phyloP scores from a whole-genome alignment of 35 echinoderm and acorn worm genomes.

The Lytechinus pictus region DNA sequence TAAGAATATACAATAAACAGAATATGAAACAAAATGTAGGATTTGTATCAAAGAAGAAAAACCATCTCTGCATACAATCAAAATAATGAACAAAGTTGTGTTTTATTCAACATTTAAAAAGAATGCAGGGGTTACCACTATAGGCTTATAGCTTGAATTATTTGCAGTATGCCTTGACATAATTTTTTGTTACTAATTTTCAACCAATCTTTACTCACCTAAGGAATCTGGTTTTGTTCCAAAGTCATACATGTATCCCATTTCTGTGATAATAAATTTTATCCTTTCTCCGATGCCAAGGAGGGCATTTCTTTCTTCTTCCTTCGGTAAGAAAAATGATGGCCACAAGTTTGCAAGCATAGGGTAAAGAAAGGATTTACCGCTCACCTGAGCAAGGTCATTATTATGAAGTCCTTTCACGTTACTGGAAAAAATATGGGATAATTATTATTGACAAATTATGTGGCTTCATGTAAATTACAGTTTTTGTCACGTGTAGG shows the following conservation, averaged over 20 bases:
- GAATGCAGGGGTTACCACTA: too few species aligned
- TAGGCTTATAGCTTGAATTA: too few species aligned
- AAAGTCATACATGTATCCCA: conserved; percentile 76
- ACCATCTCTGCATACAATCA: too few species aligned
- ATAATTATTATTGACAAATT: neutral
- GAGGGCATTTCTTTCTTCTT: conserved; percentile 37
- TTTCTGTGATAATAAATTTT: conserved; percentile 46
- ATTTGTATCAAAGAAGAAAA: too few species aligned
- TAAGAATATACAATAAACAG: too few species aligned
- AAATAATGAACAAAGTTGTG: too few species aligned
- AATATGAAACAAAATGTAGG: too few species aligned
- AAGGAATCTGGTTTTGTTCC: conserved; percentile 91
- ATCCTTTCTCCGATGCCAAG: conserved; percentile 53
- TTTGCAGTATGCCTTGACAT: too few species aligned
- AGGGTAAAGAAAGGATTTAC: neutral
- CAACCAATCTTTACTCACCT: conserved; percentile 49
- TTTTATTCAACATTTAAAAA: too few species aligned
- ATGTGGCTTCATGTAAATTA: neutral
- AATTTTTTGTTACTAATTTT: too few species aligned
- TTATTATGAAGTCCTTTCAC: conserved; percentile 82
- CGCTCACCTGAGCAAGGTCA: conserved; percentile 24
- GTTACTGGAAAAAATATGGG: conserved; percentile 51
- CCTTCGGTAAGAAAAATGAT: conserved; percentile 27
- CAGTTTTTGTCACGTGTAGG: neutral
- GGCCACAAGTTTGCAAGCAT: conserved; percentile 74